A percentile compares a stretch with the other conserved stretches of the same genome.
Evolutionary conservation across 2,888 invertebrate species (phyloP).

Genomic region (Mythimna vitellina): DNA sequence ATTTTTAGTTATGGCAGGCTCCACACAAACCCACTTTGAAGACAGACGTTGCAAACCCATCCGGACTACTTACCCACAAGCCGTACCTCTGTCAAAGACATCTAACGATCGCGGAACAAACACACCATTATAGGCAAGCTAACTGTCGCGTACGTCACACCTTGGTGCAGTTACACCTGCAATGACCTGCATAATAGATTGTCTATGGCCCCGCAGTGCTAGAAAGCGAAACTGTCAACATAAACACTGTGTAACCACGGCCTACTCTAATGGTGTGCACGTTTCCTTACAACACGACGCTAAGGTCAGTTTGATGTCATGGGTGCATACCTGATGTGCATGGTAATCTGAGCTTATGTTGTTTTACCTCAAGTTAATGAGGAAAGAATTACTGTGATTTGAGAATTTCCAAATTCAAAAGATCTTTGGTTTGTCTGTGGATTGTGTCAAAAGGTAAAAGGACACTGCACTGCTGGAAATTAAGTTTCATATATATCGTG

Average conservation of each 20-base stretch:
- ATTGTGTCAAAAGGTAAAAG: too few species aligned
- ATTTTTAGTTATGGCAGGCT: not conserved
- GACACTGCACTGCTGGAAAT: too few species aligned
- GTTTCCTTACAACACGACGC: constrained; percentile 48
- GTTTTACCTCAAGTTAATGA: constrained; percentile 4
- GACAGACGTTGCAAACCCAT: constrained; percentile 6
- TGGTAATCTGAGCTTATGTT: constrained; percentile 1
- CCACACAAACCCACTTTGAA: not conserved
- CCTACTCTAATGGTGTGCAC: constrained; percentile 46
- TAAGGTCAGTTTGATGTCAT: constrained; percentile 52
- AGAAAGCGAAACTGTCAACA: constrained; percentile 50
- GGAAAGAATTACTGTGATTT: not conserved
- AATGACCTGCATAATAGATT: constrained; percentile 39
- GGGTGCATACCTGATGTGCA: constrained; percentile 30
- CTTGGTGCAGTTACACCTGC: constrained; percentile 38
- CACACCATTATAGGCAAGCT: constrained; percentile 10
- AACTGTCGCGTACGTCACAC: constrained; percentile 27
- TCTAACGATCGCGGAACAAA: constrained; percentile 1
- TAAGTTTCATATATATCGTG: too few species aligned
- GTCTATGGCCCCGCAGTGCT: constrained; percentile 25
- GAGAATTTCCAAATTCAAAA: not conserved
- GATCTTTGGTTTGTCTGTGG: too few species aligned
- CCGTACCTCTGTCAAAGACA: constrained; percentile 10
- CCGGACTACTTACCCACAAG: constrained; percentile 37
- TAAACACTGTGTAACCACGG: constrained; percentile 34